phyloP scores from a whole-genome alignment of 2,113 vertebrate species.

The Onychostoma macrolepis region DNA sequence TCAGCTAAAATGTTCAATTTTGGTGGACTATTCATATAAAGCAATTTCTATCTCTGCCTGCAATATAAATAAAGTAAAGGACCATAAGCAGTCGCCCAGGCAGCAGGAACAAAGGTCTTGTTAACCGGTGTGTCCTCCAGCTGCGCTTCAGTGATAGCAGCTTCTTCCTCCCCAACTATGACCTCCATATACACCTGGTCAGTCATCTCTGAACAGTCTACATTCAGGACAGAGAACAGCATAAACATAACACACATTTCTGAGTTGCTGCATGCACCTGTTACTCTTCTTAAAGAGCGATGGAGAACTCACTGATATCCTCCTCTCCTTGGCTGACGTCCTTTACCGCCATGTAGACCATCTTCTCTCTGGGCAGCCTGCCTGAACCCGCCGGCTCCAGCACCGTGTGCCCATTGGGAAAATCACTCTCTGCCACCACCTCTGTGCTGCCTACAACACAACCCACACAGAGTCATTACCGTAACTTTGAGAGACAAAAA shows the following conservation, averaged over 20 bases:
- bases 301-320: conserved; percentile 83
- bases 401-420: conserved; percentile 76
- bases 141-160: conserved; percentile 77
- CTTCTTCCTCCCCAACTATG: conserved; percentile 85
- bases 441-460: conserved; percentile 89
- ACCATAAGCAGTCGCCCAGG: conserved; percentile 88
- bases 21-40: neutral
- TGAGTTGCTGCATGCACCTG: neutral
- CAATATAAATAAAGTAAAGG: conserved; percentile 55
- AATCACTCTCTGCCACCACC: conserved; percentile 88
- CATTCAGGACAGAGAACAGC: neutral
- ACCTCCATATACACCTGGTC: conserved; percentile 91
- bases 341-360: conserved; percentile 99
- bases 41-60: neutral
- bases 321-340: conserved; percentile 89
- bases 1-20: too few relatives aligned
- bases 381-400: conserved; percentile 87
- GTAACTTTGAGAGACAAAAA: too few relatives aligned
- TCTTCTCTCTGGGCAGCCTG: conserved; percentile 93
- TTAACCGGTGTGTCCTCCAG: conserved; percentile 80
- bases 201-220: conserved; percentile 86
- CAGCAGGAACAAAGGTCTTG: conserved; percentile 86
- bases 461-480: neutral
- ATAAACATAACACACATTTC: neutral
- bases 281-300: neutral